These are phyloP conservation scores for Cydia amplana DNA, from an alignment of 1,140 invertebrate species.

Conservation along the genomic window DNA sequence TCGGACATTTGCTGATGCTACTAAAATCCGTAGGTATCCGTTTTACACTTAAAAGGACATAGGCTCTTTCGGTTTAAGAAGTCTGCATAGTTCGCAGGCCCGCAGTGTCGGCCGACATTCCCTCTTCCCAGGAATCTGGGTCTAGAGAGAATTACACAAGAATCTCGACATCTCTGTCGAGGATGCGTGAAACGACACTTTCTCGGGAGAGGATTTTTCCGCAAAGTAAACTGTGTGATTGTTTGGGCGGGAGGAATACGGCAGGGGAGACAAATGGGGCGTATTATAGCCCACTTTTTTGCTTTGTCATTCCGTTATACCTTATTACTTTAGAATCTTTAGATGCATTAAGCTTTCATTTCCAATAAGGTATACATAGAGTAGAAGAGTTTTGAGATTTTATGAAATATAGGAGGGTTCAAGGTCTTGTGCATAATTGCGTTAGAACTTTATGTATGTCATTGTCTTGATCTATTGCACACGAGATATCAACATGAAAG, in stretches of 20 bases:
- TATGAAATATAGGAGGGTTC: no score
- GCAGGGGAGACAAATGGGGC: neutral
- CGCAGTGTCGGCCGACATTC: slow-evolving; percentile 42
- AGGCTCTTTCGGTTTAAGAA: neutral
- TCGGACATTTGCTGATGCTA: neutral
- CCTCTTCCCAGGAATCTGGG: slow-evolving; percentile 42
- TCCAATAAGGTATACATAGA: no score
- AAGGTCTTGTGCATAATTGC: no score
- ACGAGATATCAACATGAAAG: no score
- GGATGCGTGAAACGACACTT: slow-evolving; percentile 30
- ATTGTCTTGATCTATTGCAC: no score
- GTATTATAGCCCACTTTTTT: neutral
- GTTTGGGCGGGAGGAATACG: neutral
- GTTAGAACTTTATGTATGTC: no score
- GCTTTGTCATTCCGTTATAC: neutral
- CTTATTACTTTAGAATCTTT: no score
- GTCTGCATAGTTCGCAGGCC: neutral
- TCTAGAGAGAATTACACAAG: slow-evolving; percentile 43
- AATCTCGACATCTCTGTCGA: slow-evolving; percentile 29
- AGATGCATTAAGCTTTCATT: no score
- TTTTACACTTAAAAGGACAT: neutral
- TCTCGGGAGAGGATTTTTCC: slow-evolving; percentile 19
- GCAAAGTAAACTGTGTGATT: slow-evolving; percentile 20
- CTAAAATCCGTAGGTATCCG: neutral
- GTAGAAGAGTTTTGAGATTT: no score